A percentile compares a stretch with the other conserved stretches of the same genome.
Evolutionary conservation across 2,797 vertebrate genomes (phyloP).

Genomic region (Neolamprologus multifasciatus): DNA sequence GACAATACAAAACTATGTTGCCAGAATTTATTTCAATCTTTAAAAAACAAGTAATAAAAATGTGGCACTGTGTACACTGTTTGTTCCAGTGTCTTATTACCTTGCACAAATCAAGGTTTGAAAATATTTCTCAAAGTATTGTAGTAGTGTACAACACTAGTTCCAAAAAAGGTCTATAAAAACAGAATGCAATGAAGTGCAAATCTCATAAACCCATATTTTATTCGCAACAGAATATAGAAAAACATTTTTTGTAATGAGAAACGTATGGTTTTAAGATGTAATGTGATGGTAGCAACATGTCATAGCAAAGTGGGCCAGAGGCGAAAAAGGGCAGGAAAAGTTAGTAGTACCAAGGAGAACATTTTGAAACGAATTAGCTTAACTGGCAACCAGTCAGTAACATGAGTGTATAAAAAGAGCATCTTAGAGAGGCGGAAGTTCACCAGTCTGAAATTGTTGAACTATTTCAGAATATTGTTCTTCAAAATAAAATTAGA

Average conservation of each 20-base stretch:
- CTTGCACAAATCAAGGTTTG: background rate
- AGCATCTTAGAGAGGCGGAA: background rate
- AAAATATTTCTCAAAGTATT: background rate
- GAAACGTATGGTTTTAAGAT: background rate
- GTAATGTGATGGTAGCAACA: background rate
- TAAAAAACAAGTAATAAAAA: background rate
- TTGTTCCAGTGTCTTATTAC: background rate
- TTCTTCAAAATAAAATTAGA: background rate
- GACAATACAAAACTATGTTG: background rate
- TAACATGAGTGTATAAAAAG: background rate
- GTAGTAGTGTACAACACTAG: background rate
- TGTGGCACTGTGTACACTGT: background rate
- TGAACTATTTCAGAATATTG: background rate
- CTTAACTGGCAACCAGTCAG: background rate
- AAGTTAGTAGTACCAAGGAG: background rate
- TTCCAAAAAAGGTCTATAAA: background rate
- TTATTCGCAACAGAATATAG: background rate
- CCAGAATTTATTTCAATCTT: background rate
- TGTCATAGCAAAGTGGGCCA: background rate
- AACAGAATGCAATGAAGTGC: background rate
- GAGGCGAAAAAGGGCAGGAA: rapidly evolving
- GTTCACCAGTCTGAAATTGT: rapidly evolving
- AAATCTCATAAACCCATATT: background rate
- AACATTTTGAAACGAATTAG: background rate
- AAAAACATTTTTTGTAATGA: background rate